A percentile compares a stretch with the other conserved stretches of the same genome.
These are phyloP conservation scores for Apodemia zela DNA, from an alignment of 2,888 invertebrate species.

Conservation along the genomic window DNA sequence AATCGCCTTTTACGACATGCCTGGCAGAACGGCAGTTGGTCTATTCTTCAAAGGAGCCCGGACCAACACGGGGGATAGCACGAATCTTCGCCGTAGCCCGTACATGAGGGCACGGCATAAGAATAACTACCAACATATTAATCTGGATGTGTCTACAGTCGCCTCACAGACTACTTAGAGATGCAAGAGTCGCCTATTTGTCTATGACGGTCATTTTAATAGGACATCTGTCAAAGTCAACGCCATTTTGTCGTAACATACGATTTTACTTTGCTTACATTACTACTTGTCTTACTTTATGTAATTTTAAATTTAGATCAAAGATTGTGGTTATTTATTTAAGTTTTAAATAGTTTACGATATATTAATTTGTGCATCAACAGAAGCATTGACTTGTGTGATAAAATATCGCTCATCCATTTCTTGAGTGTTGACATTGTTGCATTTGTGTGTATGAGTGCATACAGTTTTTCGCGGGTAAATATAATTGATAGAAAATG, in stretches of 20 bases:
- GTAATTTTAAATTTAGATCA: background rate
- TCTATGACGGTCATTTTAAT: no score
- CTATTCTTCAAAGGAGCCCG: no score
- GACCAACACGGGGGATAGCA: no score
- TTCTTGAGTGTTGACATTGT: slow-evolving; percentile 28
- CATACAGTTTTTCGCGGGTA: slow-evolving; percentile 52
- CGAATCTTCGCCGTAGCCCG: no score
- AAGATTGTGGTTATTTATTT: background rate
- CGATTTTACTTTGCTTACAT: slow-evolving; percentile 1
- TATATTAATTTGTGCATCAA: background rate
- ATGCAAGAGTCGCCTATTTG: no score
- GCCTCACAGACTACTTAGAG: no score
- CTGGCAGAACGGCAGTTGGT: no score
- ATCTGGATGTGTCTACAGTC: no score
- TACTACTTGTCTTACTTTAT: background rate
- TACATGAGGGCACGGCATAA: no score
- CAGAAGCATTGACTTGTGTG: background rate
- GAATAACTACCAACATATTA: no score
- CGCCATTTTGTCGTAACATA: slow-evolving; percentile 28
- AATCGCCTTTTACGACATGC: no score
- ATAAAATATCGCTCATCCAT: background rate
- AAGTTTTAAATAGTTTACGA: background rate
- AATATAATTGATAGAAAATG: slow-evolving; percentile 59
- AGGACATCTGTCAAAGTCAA: background rate
- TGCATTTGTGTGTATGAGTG: slow-evolving; percentile 26